Evolutionary conservation across 2,113 vertebrate species (phyloP), one percentile per base, ranked within the genome.

Genomic region (Montifringilla adamsi): DNA sequence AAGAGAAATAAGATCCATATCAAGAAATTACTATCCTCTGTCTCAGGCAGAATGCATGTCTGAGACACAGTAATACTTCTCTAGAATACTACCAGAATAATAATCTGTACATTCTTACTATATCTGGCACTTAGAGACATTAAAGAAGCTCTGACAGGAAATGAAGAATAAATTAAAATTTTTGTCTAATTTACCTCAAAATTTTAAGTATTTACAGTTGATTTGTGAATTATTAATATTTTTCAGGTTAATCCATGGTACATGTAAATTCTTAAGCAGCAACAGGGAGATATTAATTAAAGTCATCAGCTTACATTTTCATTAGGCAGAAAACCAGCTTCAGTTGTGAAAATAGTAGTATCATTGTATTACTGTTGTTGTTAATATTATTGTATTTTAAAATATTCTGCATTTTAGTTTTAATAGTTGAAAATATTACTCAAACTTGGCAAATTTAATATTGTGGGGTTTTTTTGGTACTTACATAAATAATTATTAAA

Each of bases 401-500:
- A 73, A 12, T 4, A 20, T 28, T 2, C 3, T 69, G 6, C 11
- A 43, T 19, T 73, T 82, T 64, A 60, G 9, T 60, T 78, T 13
- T 20, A 69, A 26, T 56, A 37, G 0, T 58, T 66, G 9, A 66
- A 56, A 74, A 4, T 15, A 26, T 52, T 92, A 41, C 8, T 70
- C 13, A 8, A 20, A 37, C 3, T 39, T 50, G 10, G 6, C 8
- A 69, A n/a, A 20, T 41, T 81, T 41, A 64, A 26, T 67, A 31
- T 6, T 31, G 2, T 20, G 3, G 11, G 39, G 46, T 22, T 0
- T 0, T 2, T 77, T 62, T 67, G 20, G 12, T 63, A 35, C 6
- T 83, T 74, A 1, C 2, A 35, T 55, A 67, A 70, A 59, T 37
- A 3, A 22, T 26, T 37, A 7, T 27, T 59, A n/a, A 77, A 56